Base-by-base conservation (phyloP, 2,113 vertebrate genomes). In the Hyperopisus bebe region DNA sequence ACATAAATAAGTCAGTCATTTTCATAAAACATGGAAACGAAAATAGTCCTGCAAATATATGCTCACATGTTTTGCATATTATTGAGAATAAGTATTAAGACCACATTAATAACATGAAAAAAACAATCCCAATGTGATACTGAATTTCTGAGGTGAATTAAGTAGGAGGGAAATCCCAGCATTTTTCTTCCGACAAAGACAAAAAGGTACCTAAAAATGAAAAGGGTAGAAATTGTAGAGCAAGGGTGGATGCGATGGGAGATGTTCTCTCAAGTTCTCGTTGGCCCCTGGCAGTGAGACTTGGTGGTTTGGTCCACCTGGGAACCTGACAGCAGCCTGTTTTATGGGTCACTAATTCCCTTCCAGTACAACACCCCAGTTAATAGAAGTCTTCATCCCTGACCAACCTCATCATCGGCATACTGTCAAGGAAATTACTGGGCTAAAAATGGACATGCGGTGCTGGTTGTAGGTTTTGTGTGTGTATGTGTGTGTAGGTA, bases 311-410 rank as follows among this genome's bases (percentile, higher is more conserved):
- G 9, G 93, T 92, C 94, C 94, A 95, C 95, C 93, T 94, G 94
- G 93, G 94, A 93, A 92, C 94, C 94, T 93, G 94, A 94, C 94
- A 96, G 94, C 93, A 94, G 93, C 94, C 92, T 95, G 92, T 91
- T 96, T 95, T 96, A 95, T 95, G 94, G 94, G 93, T 94, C 93
- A 93, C 94, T 95, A 95, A 95, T 95, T 95, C 93, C 93, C 94
- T 93, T 93, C 94, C 94, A 96, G 94, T 96, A 95, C 95, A 95
- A 96, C 95, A 96, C 94, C 95, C 93, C 93, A 94, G 94, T 95
- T 96, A 97, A 97, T 97, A 95, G 95, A 96, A 96, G 94, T 94
- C 95, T 95, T 95, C 95, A 96, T 95, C 95, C 95, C 94, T 95
- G 94, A 96, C 95, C 95, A 95, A 95, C 95, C 95, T 95, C 96